Percentiles rank a stretch among this genome's conserved stretches.
Evolutionary conservation across 2,113 vertebrate genomes (phyloP).

Genomic region (Pterophyllum scalare): DNA sequence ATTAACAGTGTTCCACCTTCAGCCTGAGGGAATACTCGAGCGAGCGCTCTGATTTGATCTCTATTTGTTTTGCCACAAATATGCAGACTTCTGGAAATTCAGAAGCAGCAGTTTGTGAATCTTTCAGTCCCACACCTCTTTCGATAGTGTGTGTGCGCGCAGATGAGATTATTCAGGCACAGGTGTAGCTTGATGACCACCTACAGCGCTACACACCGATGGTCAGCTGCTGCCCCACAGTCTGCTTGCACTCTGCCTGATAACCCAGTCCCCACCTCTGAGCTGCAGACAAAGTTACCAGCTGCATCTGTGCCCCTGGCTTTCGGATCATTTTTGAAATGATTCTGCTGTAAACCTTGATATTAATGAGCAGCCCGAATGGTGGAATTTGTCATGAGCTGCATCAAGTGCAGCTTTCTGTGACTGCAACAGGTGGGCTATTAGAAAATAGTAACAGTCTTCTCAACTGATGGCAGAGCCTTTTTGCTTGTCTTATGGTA

Average conservation of each 20-base stretch:
- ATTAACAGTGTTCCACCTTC: slow-evolving; percentile 37
- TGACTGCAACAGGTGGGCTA: slow-evolving; percentile 13
- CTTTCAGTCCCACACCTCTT: neutral
- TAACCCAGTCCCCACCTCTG: slow-evolving; percentile 15
- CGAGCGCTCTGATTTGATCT: slow-evolving; percentile 24
- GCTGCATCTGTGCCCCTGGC: slow-evolving; percentile 47
- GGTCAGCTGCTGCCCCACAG: slow-evolving; percentile 3
- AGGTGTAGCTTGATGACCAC: slow-evolving; percentile 6
- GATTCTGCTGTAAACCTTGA: slow-evolving; percentile 44
- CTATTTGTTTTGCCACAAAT: slow-evolving; percentile 40
- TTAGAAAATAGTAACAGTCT: neutral
- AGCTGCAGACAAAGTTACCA: slow-evolving; percentile 28
- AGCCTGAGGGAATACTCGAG: slow-evolving; percentile 21
- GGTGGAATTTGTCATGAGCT: slow-evolving; percentile 8
- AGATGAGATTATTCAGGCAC: slow-evolving; percentile 21
- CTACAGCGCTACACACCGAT: neutral
- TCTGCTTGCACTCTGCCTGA: slow-evolving; percentile 17
- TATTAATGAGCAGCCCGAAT: slow-evolving; percentile 39
- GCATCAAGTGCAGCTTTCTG: slow-evolving; percentile 1
- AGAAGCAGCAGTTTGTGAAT: neutral
- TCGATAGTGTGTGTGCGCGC: neutral
- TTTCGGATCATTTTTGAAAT: slow-evolving; percentile 52
- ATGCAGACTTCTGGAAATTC: neutral
- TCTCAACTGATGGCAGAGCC: neutral
- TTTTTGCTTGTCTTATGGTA: slow-evolving; percentile 1